phyloP scores from a whole-genome alignment of 2,888 invertebrate species.

The Protula sp. region DNA sequence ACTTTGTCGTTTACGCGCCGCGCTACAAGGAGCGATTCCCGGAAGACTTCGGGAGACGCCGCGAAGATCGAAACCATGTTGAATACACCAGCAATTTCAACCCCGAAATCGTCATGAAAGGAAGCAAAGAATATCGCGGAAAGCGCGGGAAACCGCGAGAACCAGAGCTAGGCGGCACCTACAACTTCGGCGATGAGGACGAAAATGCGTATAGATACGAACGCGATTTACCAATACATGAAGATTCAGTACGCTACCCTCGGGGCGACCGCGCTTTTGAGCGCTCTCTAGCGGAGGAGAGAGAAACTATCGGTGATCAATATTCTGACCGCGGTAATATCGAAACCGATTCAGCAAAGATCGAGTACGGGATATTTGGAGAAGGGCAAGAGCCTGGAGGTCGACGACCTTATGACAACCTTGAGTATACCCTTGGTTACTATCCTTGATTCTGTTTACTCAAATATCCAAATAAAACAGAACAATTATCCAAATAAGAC shows the following conservation, averaged over 20 bases:
- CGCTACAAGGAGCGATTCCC: background rate
- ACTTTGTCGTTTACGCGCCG: conserved; percentile 6
- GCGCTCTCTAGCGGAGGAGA: background rate
- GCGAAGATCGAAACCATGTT: background rate
- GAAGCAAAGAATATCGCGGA: background rate
- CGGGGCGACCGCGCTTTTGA: background rate
- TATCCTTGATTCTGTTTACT: no score
- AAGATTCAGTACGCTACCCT: background rate
- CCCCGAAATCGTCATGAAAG: background rate
- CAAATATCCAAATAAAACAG: no score
- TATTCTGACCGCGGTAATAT: background rate
- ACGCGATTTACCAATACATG: background rate
- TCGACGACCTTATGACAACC: no score
- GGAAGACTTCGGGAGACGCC: background rate
- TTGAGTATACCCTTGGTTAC: no score
- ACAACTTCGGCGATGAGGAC: background rate
- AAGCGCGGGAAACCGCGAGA: background rate
- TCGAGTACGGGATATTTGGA: background rate
- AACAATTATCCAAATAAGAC: no score
- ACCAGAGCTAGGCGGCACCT: background rate
- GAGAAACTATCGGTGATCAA: background rate
- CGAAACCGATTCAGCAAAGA: background rate
- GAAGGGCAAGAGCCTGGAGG: background rate
- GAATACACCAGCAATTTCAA: background rate
- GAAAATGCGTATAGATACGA: background rate